Base-by-base conservation (phyloP, 2,797 vertebrate genomes). In the Sylvia borin region DNA sequence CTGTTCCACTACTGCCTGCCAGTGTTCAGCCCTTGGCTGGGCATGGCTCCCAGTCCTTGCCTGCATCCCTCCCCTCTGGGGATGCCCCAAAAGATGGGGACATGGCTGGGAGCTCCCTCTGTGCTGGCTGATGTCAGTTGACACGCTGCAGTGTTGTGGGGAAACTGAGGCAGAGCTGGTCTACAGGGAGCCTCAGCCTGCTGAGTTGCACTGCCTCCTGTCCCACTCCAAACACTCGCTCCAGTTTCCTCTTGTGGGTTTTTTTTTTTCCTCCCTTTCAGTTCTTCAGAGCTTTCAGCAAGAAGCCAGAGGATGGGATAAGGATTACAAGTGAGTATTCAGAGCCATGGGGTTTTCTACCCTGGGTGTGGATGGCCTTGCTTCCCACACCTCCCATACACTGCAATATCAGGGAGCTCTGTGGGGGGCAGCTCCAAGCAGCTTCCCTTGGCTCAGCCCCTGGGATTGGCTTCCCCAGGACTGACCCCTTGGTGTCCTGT, bases 201-300 rank as follows among this genome's bases (percentile, higher is more conserved):
- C 57, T 68, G 79, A 36, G 21, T 32, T 24, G 32, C 19, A 1
- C 32, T 38, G 34, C 32, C 13, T 70, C 48, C 20, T 47, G 9
- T 61, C 40, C 38, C 11, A 10, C 43, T 50, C 71, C 54, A 11
- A 24, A 36, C 5, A 22, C 36, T 68, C 26, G 24, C 11, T 18
- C 60, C 82, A 21, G 67, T 47, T 75, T 43, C 42, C 24, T 6
- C 31, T 12, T 64, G 4, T 85, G n/a, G 20, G 17, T 75, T 92
- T 51, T 92, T 53, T 90, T 53, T 92, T 53, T 88, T 62, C 38
- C 40, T 13, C 38, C 13, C 79, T 97, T 92, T 60, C 97, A 99
- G 99, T 99, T 99, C 97, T 99, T 99, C 94, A 98, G 97, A 92
- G 98, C 99, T 36, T 99, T 98, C 95, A 98, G 99, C 85, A 97